A percentile compares a stretch with the other conserved stretches of the same genome.
These are phyloP conservation scores for Pecten maximus DNA, from an alignment of 2,888 invertebrate genomes.

Conservation along the genomic window DNA sequence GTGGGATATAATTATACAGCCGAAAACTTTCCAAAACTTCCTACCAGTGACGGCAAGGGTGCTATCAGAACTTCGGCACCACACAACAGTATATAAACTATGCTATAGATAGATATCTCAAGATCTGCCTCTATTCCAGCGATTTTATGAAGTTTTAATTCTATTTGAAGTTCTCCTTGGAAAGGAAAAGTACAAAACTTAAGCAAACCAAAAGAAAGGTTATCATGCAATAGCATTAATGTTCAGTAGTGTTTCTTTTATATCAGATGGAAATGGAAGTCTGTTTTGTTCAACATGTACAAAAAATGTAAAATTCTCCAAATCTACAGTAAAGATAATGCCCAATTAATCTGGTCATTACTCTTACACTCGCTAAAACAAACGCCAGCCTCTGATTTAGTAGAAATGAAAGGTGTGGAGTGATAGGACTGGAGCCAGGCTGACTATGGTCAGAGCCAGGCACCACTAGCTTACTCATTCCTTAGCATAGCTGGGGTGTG, in stretches of 20 bases:
- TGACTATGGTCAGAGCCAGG: neutral
- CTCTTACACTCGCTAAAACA: constrained; percentile 27
- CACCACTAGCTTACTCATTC: neutral
- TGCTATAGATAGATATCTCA: constrained; percentile 8
- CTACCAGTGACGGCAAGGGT: neutral
- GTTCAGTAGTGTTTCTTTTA: neutral
- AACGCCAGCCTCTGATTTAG: neutral
- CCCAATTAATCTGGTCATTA: constrained; percentile 35
- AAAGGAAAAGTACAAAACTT: neutral
- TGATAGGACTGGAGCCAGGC: neutral
- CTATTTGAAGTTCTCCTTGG: constrained; percentile 15
- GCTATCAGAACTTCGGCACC: constrained; percentile 14
- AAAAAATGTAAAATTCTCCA: neutral
- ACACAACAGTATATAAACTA: neutral
- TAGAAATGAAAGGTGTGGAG: constrained; percentile 19
- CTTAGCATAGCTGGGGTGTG: neutral
- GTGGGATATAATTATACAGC: constrained; percentile 3
- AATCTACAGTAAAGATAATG: neutral
- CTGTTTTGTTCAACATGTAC: neutral
- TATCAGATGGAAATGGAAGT: constrained; percentile 13
- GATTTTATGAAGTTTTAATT: constrained; percentile 35
- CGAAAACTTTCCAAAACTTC: neutral
- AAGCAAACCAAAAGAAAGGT: constrained; percentile 15
- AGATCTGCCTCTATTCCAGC: neutral
- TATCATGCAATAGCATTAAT: constrained; percentile 18